Evolutionary conservation across 2,797 vertebrate species (phyloP).

Genomic region (Anguilla marmorata): DNA sequence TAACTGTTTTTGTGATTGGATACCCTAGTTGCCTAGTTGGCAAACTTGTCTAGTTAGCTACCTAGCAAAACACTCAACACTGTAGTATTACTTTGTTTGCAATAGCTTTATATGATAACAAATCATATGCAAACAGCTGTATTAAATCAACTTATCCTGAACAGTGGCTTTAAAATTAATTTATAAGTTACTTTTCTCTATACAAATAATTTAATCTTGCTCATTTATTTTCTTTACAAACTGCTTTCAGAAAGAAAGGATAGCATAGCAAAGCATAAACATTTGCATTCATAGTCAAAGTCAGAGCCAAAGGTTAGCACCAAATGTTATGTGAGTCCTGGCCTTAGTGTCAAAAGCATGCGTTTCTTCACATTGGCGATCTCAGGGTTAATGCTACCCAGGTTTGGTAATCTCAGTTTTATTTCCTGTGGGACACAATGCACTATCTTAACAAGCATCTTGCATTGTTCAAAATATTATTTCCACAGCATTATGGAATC

Average conservation of each 20-base stretch:
- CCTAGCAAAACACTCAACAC: too few relatives aligned
- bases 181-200: neutral
- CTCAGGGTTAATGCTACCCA: neutral
- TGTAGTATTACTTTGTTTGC: too few relatives aligned
- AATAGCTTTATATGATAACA: too few relatives aligned
- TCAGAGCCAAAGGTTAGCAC: neutral
- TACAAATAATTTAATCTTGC: neutral
- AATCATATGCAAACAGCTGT: too few relatives aligned
- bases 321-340: neutral
- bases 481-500: neutral
- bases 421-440: conserved; percentile 8
- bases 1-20: too few relatives aligned
- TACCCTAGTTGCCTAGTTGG: too few relatives aligned
- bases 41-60: too few relatives aligned
- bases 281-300: neutral
- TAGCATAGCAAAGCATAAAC: neutral
- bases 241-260: neutral
- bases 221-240: neutral
- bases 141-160: too few relatives aligned
- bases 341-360: neutral
- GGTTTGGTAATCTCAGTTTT: neutral
- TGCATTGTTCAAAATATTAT: conserved; percentile 13
- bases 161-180: too few relatives aligned
- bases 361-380: neutral
- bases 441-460: neutral